Percentiles rank a stretch among this genome's conserved stretches.
phyloP scores from a whole-genome alignment of 2,888 invertebrate species.

The Aleiodes alternator region DNA sequence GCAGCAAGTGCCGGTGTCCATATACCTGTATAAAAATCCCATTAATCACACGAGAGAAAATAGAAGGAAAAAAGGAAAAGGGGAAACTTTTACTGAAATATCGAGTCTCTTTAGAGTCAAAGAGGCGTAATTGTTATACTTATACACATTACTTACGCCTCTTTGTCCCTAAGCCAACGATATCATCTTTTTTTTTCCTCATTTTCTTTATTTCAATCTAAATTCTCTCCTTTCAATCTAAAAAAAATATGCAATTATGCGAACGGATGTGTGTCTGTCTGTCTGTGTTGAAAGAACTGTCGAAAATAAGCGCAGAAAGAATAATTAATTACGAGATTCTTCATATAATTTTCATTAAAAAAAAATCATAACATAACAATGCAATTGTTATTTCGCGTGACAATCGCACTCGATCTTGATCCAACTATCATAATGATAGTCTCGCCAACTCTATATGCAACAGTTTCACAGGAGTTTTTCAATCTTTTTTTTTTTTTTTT shows the following conservation, averaged over 20 bases:
- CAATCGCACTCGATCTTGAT: neutral
- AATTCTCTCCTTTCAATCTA: too few relatives aligned
- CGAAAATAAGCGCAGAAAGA: neutral
- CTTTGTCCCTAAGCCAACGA: too few relatives aligned
- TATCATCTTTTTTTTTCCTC: neutral
- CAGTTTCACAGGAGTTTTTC: constrained; percentile 8
- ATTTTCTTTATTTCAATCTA: too few relatives aligned
- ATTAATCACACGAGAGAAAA: constrained; percentile 27
- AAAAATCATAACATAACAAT: constrained; percentile 1
- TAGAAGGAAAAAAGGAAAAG: neutral
- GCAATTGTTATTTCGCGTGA: constrained; percentile 25
- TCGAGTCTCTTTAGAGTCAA: neutral
- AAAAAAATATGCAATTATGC: neutral
- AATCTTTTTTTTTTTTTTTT: constrained; percentile 22
- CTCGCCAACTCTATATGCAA: neutral
- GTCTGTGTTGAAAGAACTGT: neutral
- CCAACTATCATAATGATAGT: neutral
- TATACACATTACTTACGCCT: too few relatives aligned
- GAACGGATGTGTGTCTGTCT: neutral
- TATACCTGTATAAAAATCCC: constrained; percentile 76
- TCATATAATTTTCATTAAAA: neutral
- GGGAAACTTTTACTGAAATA: neutral
- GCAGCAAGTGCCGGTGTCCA: constrained; percentile 80
- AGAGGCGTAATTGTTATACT: too few relatives aligned
- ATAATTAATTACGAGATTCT: constrained; percentile 9